These are phyloP conservation scores for Piaya cayana DNA, from an alignment of 2,113 vertebrate genomes.

Conservation along the genomic window DNA sequence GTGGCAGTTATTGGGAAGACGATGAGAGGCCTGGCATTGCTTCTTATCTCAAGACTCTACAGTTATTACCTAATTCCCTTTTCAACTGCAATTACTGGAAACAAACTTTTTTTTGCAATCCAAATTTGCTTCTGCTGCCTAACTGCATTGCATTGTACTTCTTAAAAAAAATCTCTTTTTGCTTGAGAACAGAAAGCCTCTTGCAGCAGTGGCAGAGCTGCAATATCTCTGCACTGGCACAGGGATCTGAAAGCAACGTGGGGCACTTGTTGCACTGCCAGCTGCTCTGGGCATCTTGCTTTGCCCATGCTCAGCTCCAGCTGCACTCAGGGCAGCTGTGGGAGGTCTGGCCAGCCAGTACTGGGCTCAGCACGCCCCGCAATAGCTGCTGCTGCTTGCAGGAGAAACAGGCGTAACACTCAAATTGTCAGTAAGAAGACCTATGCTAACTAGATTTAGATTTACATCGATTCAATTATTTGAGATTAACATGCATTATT, in stretches of 20 bases:
- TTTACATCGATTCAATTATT: neutral
- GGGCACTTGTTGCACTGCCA: neutral
- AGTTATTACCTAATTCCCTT: neutral
- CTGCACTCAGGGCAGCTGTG: neutral
- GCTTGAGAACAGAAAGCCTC: neutral
- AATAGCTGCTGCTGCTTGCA: neutral
- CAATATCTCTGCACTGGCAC: fast-evolving
- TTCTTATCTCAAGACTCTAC: neutral
- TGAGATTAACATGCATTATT: neutral
- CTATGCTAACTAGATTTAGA: neutral
- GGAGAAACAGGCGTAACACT: neutral
- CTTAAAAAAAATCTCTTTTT: neutral
- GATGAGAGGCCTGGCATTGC: neutral
- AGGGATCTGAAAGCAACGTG: fast-evolving
- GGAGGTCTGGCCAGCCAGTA: fast-evolving
- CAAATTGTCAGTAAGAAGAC: neutral
- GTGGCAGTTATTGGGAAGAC: neutral
- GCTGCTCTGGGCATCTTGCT: fast-evolving
- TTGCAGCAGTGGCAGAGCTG: too few relatives aligned
- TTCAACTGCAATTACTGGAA: neutral
- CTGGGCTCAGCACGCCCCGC: neutral
- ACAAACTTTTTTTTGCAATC: fast-evolving
- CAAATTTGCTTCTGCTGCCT: neutral
- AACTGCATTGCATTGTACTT: fast-evolving
- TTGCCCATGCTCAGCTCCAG: neutral